Base-by-base conservation (phyloP, 2,888 invertebrate genomes). In the Nomada goodeniana region DNA sequence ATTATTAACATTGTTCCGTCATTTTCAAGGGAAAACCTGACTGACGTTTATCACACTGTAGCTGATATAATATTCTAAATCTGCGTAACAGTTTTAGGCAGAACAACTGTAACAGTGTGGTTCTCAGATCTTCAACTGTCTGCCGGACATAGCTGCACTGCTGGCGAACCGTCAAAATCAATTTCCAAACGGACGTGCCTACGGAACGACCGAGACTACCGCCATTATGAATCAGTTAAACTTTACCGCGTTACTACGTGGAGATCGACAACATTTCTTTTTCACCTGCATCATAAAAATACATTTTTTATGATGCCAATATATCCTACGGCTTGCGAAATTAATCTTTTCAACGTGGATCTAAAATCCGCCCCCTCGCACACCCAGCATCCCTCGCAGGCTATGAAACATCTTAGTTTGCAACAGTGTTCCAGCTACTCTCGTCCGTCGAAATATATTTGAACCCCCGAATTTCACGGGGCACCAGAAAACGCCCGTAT, bases 121-220 rank as follows among this genome's bases (percentile, higher is more conserved):
- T 64, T 64, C 50, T 50, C 29, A 20, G 50, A 18, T 47, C 23
- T 47, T 36, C n/a, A 36, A 36, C 5, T 13, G 13, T n/a, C 23
- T 36, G 47, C 44, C 47, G 13, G 47, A 18, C 26, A 18, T 11
- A 26, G 44, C 64, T 50, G 20, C 23, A 18, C n/a, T 18, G 50
- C 64, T 64, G 50, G 50, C 64, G 26, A 50, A 52, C 26, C 26
- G 11, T 44, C 26, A 18, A 55, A 63, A 23, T 52, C 42, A 60
- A 60, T 50, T 59, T 52, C 64, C 26, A 26, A 18, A 26, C 18
- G 64, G 26, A 64, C 50, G 50, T 64, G 64, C 5, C 15, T 36
- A 55, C 23, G 15, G 23, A 64, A 26, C 11, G 23, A 10, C 18
- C 10, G 26, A 18, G 9, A 7, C 26, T 64, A 10, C 15, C 18